Base-by-base conservation (phyloP, 2,113 vertebrate species). In the Petromus typicus region DNA sequence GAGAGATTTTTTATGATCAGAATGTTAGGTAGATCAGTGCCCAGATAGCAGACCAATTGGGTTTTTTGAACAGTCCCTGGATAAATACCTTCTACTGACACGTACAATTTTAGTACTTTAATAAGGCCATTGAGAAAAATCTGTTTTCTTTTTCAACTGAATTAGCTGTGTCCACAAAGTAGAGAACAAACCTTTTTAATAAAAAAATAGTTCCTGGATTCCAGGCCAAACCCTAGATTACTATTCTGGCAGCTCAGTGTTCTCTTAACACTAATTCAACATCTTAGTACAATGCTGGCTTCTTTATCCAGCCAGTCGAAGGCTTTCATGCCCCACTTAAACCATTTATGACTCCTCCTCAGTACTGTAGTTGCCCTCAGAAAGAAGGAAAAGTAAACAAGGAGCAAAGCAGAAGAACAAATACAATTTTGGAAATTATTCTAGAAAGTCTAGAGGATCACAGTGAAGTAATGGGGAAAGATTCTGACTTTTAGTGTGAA, bases 211-310 rank as follows among this genome's bases (percentile, higher is more conserved):
- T 91, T 95, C 48, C 83, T 91, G 82, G 78, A 82, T 86, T 90
- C 34, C 25, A 37, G 22, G 40, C 10, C 54, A 91, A 95, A 48
- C 23, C 32, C 83, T 57, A 37, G 34, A n/a, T 67, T 78, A 59
- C 75, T 73, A 23, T 87, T 92, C 17, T 82, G 32, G 63, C 63
- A 84, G 90, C 57, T 66, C 17, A 61, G 18, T 51, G 10, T 23
- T 89, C 66, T 84, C 64, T 95, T 67, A 86, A 69, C 7, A 63
- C 90, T 81, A 84, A 89, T 32, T 89, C 95, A 94, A 85, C 86
- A 71, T 93, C 79, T 79, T 95, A 75, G 30, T 48, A 63, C 4
- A 88, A 71, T 75, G 23, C 37, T 75, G 40, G 23, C 83, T 64
- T 83, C 79, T 73, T 83, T 92, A 73, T 90, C 54, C 48, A 71